Evolutionary conservation across 1,140 invertebrate species (phyloP).

Genomic region (Macrotrachela quadricornifera): DNA sequence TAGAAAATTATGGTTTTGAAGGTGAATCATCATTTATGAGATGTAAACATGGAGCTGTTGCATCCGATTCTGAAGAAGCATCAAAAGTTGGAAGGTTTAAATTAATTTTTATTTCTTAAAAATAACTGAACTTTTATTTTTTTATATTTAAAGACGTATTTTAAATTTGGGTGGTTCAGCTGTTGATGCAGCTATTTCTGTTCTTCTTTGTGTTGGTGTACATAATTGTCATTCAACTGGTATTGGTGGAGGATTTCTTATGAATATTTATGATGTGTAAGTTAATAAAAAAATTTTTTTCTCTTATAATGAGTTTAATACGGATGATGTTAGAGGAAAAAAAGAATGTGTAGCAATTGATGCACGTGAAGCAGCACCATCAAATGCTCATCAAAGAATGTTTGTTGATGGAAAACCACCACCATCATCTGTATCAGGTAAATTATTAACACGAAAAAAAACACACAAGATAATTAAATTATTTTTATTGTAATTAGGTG

Average conservation of each 20-base stretch:
- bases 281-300: background rate
- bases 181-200: slow-evolving; percentile 59
- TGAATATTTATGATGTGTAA: slow-evolving; percentile 49
- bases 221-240: slow-evolving; percentile 64
- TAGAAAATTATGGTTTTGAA: no score
- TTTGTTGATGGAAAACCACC: background rate
- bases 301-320: background rate
- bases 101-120: no score
- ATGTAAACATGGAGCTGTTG: no score
- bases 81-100: no score
- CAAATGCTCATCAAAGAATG: background rate
- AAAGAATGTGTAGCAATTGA: slow-evolving; percentile 2
- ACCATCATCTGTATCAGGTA: no score
- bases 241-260: slow-evolving; percentile 60
- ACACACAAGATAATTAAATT: background rate
- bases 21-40: no score
- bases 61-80: no score
- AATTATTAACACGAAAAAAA: no score
- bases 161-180: slow-evolving; percentile 51
- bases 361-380: background rate
- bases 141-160: slow-evolving; percentile 40
- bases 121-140: background rate
- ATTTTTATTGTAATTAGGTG: slow-evolving; percentile 33
- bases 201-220: slow-evolving; percentile 61
- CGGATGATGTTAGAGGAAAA: background rate